phyloP scores from a whole-genome alignment of 92 coral and sea anemone species.

The Montipora capitata region DNA sequence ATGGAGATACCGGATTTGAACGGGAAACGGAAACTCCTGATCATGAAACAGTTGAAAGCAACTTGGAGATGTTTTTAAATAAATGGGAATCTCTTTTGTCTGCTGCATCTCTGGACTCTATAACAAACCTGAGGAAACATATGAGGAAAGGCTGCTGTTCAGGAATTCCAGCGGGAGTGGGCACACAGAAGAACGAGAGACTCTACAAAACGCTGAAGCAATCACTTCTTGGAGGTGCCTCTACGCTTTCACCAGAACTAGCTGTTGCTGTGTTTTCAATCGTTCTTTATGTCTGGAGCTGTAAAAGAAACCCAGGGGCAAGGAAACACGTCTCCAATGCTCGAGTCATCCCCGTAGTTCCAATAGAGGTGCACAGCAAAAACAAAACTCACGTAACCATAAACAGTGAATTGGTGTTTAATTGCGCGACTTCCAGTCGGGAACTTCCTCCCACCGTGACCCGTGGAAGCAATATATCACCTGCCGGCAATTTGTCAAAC shows the following conservation, averaged over 20 bases:
- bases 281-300: conserved; percentile 67
- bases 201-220: conserved; percentile 69
- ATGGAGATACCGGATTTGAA: conserved; percentile 69
- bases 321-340: conserved; percentile 49
- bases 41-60: conserved; percentile 36
- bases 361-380: conserved; percentile 37
- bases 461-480: not conserved
- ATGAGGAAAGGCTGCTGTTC: conserved; percentile 77
- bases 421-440: not conserved
- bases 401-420: too few relatives aligned
- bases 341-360: conserved; percentile 62
- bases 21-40: conserved; percentile 59
- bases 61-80: conserved; percentile 61
- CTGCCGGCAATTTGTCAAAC: not conserved
- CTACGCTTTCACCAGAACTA: conserved; percentile 68
- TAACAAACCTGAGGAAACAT: conserved; percentile 18
- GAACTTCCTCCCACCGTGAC: conserved; percentile 3
- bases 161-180: conserved; percentile 65
- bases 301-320: conserved; percentile 52
- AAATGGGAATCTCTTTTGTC: conserved; percentile 33
- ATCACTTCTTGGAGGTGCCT: conserved; percentile 73
- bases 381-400: not conserved
- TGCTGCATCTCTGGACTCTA: not conserved
- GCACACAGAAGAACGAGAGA: conserved; percentile 78
- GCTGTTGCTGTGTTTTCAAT: conserved; percentile 73